Evolutionary conservation across 2,113 vertebrate species (phyloP).

Genomic region (Tauraco erythrolophus): DNA sequence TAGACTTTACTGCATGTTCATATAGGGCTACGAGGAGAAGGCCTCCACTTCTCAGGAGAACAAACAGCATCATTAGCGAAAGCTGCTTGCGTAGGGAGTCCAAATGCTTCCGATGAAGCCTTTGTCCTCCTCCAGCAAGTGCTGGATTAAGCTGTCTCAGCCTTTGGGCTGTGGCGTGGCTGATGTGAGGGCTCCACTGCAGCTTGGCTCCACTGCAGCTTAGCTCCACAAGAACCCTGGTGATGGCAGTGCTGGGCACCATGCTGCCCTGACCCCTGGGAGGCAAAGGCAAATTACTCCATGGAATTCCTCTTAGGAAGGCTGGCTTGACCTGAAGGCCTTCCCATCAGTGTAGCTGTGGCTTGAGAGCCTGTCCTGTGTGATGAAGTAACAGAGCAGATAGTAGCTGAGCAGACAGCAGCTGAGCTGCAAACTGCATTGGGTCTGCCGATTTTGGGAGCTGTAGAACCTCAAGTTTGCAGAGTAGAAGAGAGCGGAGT

Average conservation of each 20-base stretch:
- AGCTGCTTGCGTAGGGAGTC: background rate
- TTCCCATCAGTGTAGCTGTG: background rate
- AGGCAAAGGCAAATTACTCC: background rate
- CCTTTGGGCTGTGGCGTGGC: background rate
- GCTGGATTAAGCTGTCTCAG: background rate
- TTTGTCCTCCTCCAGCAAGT: background rate
- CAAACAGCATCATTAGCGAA: background rate
- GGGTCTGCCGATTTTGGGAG: background rate
- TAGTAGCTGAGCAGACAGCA: background rate
- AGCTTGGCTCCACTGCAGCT: background rate
- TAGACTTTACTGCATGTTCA: background rate
- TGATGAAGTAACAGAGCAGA: background rate
- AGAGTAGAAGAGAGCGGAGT: background rate
- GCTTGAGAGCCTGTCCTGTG: accelerated
- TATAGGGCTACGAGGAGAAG: background rate
- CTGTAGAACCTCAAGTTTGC: background rate
- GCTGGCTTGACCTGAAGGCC: background rate
- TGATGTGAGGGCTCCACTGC: background rate
- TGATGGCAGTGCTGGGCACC: accelerated
- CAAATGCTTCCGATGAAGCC: background rate
- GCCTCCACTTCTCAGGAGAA: background rate
- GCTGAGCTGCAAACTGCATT: background rate
- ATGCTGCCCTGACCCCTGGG: background rate
- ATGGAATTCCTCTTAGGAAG: background rate
- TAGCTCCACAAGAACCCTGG: background rate